Conservation (phyloP, 2,113 vertebrate genomes). For the Nanorana parkeri region DNA sequence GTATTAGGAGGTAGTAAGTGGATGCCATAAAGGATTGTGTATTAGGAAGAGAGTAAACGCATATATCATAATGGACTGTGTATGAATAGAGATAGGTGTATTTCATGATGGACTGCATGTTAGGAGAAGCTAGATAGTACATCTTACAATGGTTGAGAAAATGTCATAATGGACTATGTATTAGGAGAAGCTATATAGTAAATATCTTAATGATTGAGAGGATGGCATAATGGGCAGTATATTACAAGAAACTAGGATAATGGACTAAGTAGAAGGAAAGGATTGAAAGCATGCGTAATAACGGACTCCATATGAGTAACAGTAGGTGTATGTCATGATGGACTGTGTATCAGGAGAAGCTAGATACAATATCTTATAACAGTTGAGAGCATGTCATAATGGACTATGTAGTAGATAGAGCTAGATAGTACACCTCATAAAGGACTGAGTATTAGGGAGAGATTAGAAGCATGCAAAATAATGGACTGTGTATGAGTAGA, state of each 20-base stretch:
- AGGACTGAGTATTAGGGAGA: neutral
- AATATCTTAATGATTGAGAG: neutral
- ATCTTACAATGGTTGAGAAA: neutral
- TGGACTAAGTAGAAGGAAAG: too few relatives aligned
- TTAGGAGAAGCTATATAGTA: neutral
- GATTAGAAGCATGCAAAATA: too few relatives aligned
- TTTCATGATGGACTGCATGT: neutral
- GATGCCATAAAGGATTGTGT: neutral
- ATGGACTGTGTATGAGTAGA: neutral
- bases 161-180: too few relatives aligned
- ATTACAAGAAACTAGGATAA: too few relatives aligned
- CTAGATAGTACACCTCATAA: neutral
- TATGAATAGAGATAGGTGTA: too few relatives aligned
- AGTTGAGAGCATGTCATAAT: too few relatives aligned
- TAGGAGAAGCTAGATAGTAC: neutral
- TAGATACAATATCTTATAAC: neutral
- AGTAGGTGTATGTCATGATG: neutral
- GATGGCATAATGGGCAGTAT: neutral
- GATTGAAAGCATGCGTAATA: neutral
- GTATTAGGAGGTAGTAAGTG: neutral
- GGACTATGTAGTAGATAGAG: neutral
- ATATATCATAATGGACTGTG: too few relatives aligned
- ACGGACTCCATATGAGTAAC: too few relatives aligned
- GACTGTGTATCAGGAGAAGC: conserved; percentile 4
- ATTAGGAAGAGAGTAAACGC: neutral